Evolutionary conservation across 2,797 vertebrate genomes (phyloP), one percentile per base, ranked within the genome.

Genomic region (Acipenser oxyrinchus): DNA sequence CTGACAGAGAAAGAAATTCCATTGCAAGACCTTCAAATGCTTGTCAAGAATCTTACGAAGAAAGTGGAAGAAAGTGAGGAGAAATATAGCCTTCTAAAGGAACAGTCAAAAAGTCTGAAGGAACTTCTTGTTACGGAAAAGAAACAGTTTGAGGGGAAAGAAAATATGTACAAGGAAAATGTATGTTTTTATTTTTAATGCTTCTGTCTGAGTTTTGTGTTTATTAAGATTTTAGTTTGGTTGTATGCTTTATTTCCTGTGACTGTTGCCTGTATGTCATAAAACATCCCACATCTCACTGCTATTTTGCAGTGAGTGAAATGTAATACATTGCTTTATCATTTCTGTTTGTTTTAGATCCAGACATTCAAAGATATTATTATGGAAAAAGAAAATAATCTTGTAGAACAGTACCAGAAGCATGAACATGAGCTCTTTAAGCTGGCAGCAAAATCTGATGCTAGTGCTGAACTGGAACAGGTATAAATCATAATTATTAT

Each of bases 401-500:
- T 95, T 72, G 74, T 67, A 55, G 82, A 89, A 73, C 69, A 90
- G 48, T 90, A 82, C 65, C 86, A 93, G 79, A 86, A 84, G 68
- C 93, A 95, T 0, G 93, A 95, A 51, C 93, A 93, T 76, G 93
- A 95, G 70, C 92, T 95, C 50, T 95, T 95, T 77, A 93, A 82
- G 74, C 75, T 95, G 4, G 92, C 89, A 5, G 92, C 93, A 6
- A 95, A 94, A 76, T 94, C 87, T 51, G 94, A 95, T 58, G 93
- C 93, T 53, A 95, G 90, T 52, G 89, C 93, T 53, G 94, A 95
- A 74, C 76, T 95, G 11, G 93, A 95, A 70, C 94, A 95, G 90
- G 94, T 95, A 78, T 37, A 37, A 37, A 37, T 37, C 37, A 5
- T 37, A 37, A 37, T 37, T 37, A 5, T 5, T 37, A 37, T 37